Base-by-base conservation (phyloP, 2,888 invertebrate species). In the Phlogophora meticulosa region DNA sequence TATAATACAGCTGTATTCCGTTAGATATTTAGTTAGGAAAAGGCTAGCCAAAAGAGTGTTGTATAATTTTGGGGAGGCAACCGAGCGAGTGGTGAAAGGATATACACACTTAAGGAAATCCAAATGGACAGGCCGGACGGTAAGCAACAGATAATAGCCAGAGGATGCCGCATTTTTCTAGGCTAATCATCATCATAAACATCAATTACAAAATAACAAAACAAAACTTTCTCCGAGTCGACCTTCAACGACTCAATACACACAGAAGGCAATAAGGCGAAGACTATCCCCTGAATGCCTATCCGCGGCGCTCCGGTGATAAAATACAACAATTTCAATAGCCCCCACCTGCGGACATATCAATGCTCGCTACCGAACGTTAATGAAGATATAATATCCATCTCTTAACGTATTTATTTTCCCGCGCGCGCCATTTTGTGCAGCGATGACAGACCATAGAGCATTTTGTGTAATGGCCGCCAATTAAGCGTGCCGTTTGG, bases 371-470 rank as follows among this genome's bases (percentile, higher is more conserved):
- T 87, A 85, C 89, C 82, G 88, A 88, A 91, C 94, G 91, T 90
- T 95, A 95, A 95, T 95, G 95, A 95, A 95, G 95, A 95, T 95
- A 95, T 95, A 95, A 95, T 95, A 95, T 95, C 94, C 90, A 93
- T 91, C 93, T 90, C 87, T 85, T 85, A 87, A 88, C 89, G 92
- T 92, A 93, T 93, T 94, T 93, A 94, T 94, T 92, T 92, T 90
- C 87, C 92, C 87, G 91, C 90, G 88, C 88, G 87, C 89, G 90
- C 90, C 89, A 93, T 93, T 92, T 93, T 93, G 91, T 89, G 87
- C 86, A 84, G 75, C 80, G 90, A 91, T 91, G 93, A 93, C 93
- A 91, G 93, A 89, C 92, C 91, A 90, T 91, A 92, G 92, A 90
- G 89, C 87, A 88, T 89, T 88, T 88, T 88, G 87, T 90, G 90